Evolutionary conservation across 2,113 vertebrate genomes (phyloP).

Genomic region (Anseranas semipalmata): DNA sequence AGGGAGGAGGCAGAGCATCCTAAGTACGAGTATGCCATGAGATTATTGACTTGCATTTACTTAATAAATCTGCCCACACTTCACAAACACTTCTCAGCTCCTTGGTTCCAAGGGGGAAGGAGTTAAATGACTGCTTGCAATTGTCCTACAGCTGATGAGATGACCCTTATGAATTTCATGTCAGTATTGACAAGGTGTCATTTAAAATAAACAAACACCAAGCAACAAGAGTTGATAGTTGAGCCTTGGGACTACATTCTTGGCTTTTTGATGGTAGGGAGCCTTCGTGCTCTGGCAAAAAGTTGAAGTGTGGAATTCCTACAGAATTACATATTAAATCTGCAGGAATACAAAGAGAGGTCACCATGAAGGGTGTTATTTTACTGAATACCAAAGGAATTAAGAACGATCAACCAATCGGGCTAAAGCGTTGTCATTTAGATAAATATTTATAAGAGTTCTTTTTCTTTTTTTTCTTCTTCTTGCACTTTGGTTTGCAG

Average conservation of each 20-base stretch:
- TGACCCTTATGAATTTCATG: not conserved
- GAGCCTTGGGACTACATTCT: conserved; percentile 37
- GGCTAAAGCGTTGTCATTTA: conserved; percentile 39
- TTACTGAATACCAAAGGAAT: conserved; percentile 63
- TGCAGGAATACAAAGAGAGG: conserved; percentile 57
- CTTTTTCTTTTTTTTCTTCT: conserved; percentile 5
- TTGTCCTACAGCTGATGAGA: not conserved
- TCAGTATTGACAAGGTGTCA: conserved; percentile 50
- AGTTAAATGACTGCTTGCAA: not conserved
- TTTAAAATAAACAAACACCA: conserved; percentile 50
- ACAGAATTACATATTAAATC: conserved; percentile 64
- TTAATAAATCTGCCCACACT: not conserved
- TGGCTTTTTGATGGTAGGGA: conserved; percentile 45
- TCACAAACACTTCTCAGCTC: not conserved
- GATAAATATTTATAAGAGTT: conserved; percentile 62
- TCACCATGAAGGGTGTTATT: conserved; percentile 56
- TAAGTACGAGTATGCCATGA: not conserved
- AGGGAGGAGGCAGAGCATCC: not conserved
- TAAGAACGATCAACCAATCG: conserved; percentile 39
- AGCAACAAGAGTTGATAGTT: conserved; percentile 27
- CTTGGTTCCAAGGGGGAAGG: not conserved
- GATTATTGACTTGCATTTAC: not conserved
- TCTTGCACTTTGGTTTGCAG: conserved; percentile 12
- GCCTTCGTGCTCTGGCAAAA: conserved; percentile 46
- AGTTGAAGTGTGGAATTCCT: conserved; percentile 56